Conservation (phyloP, 2,888 invertebrate species). For the Sphaeridia pumilis region DNA sequence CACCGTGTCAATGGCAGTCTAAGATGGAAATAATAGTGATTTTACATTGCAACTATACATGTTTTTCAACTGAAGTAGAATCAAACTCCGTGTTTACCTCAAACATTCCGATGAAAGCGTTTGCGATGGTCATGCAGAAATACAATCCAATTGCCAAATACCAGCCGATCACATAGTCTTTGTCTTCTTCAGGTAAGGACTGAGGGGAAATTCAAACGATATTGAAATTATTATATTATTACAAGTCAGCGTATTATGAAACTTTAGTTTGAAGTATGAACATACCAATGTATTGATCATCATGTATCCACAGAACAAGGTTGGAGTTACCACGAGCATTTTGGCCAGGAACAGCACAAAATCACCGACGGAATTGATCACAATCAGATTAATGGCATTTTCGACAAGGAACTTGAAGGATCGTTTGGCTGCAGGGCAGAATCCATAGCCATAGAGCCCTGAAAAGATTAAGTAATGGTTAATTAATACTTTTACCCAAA, state of each 20-base stretch:
- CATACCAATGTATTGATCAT: slow-evolving; percentile 38
- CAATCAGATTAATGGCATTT: slow-evolving; percentile 53
- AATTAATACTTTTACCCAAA: background rate
- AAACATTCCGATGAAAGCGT: background rate
- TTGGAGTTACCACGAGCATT: slow-evolving; percentile 51
- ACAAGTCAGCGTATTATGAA: too few relatives aligned
- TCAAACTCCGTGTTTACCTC: background rate
- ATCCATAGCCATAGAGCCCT: slow-evolving; percentile 55
- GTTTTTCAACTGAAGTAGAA: background rate
- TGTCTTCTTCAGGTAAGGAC: too few relatives aligned
- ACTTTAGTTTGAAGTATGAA: too few relatives aligned
- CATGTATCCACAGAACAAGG: slow-evolving; percentile 50
- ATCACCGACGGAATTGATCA: slow-evolving; percentile 61
- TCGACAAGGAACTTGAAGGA: slow-evolving; percentile 50
- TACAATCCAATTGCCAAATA: too few relatives aligned
- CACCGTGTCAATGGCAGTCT: slow-evolving; percentile 58
- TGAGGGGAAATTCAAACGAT: too few relatives aligned
- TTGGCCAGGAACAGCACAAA: slow-evolving; percentile 58
- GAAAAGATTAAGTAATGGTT: slow-evolving; percentile 29
- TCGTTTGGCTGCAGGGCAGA: slow-evolving; percentile 51
- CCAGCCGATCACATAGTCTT: too few relatives aligned
- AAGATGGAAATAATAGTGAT: slow-evolving; percentile 14
- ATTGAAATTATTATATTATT: too few relatives aligned
- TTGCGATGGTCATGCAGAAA: too few relatives aligned
- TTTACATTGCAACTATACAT: background rate